Base-by-base conservation (phyloP, 2,797 vertebrate genomes). In the Xiphorhynchus erythropygius region DNA sequence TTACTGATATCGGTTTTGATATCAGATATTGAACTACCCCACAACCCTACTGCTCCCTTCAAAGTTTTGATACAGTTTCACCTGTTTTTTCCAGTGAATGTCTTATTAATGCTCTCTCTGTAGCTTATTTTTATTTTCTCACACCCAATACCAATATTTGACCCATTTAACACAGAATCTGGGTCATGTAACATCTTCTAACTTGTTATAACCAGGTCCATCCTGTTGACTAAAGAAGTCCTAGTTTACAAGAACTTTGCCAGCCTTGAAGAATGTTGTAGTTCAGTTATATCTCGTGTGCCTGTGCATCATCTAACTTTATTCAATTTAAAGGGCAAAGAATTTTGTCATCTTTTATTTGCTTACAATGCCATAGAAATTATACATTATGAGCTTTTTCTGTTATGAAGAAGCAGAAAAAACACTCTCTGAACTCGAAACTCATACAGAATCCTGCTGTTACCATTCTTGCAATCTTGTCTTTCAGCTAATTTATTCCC, bases 401-500 rank as follows among this genome's bases (percentile, higher is more conserved):
- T 70, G 88, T 86, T 59, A 86, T 49, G 44, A 13, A 78, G 39
- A 24, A 90, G 19, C 10, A 79, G 65, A 76, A 86, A 85, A 86
- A 74, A 35, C 13, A 44, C 18, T 35, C 50, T 44, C 35, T 79
- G 83, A 87, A 73, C 73, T 75, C 8, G 0, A 84, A 91, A n/a
- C 41, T 93, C 65, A 18, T 46, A 23, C 13, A 88, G 77, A 91
- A 93, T 91, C 89, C 87, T 96, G 74, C 87, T 95, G 85, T 86
- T 93, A 86, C 25, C 55, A 65, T 82, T 86, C 41, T 64, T 79
- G 30, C 73, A 94, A 79, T 79, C 57, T 44, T 62, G 44, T 88
- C 70, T 94, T 84, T 90, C 83, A 84, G 63, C 25, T 94, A 84
- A 93, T 94, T 94, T 92, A 62, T 79, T 89, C 76, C 82, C 84